These are phyloP conservation scores for Synergus gifuensis DNA, from an alignment of 2,888 invertebrate species.

Conservation along the genomic window DNA sequence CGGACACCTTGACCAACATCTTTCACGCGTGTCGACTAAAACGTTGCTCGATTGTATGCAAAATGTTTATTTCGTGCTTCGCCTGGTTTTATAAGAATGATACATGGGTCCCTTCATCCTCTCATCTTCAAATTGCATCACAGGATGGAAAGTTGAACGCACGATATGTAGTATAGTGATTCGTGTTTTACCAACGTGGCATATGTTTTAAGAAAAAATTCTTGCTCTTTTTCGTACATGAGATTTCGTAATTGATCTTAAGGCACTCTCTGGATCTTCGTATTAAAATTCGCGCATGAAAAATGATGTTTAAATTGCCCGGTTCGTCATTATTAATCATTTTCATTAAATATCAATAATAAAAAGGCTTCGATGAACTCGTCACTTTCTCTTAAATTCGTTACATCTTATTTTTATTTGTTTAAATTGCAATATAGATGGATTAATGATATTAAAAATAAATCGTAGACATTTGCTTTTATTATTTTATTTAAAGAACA, in stretches of 20 bases:
- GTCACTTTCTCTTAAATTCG: background rate
- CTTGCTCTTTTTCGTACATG: background rate
- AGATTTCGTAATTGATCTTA: background rate
- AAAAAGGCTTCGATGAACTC: background rate
- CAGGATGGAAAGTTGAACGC: conserved; percentile 33
- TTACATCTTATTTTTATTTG: background rate
- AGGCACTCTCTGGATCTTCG: background rate
- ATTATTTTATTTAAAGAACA: background rate
- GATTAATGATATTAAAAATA: background rate
- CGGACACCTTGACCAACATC: conserved; percentile 12
- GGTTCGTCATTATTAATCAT: background rate
- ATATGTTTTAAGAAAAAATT: background rate
- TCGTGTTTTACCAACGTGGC: background rate
- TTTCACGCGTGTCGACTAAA: conserved; percentile 33
- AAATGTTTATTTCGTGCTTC: conserved; percentile 38
- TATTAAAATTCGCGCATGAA: background rate
- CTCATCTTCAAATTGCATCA: conserved; percentile 46
- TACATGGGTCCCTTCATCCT: conserved; percentile 45
- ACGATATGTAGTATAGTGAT: conserved; percentile 8
- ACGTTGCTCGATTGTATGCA: conserved; percentile 41
- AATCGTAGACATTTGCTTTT: background rate
- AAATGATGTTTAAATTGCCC: background rate
- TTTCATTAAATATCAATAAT: background rate
- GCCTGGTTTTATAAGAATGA: conserved; percentile 40
- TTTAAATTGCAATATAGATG: no score